Percentiles rank a stretch among this genome's conserved stretches.
Conservation (phyloP, 2,113 vertebrate genomes). For the Coptodon rendalli region DNA sequence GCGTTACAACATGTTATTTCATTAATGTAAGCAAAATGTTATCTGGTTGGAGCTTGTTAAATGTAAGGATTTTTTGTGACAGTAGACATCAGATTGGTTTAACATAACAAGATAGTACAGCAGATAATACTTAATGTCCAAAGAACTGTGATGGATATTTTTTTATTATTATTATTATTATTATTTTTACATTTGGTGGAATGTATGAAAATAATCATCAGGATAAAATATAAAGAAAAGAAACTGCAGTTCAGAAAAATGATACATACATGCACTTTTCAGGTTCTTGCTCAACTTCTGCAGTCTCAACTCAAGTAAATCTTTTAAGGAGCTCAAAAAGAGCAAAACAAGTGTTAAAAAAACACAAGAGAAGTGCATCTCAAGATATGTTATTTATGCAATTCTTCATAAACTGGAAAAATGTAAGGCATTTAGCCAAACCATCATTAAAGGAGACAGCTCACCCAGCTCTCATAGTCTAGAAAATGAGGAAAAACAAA, state of each 20-base stretch:
- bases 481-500: background rate
- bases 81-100: background rate
- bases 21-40: background rate
- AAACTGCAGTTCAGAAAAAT: background rate
- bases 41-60: background rate
- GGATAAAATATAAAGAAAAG: background rate
- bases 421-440: slow-evolving; percentile 25
- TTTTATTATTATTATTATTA: background rate
- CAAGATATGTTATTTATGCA: slow-evolving; percentile 49
- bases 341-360: background rate
- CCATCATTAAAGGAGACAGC: slow-evolving; percentile 38
- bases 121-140: background rate
- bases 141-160: background rate
- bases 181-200: background rate
- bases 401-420: slow-evolving; percentile 50
- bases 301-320: background rate
- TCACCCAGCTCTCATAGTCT: slow-evolving; percentile 45
- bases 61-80: background rate
- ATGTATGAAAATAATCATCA: background rate
- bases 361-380: background rate
- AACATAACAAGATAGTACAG: background rate
- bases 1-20: background rate
- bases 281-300: background rate
- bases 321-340: background rate
- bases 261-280: background rate